phyloP scores from a whole-genome alignment of 2,888 invertebrate species.

The Automeris io region DNA sequence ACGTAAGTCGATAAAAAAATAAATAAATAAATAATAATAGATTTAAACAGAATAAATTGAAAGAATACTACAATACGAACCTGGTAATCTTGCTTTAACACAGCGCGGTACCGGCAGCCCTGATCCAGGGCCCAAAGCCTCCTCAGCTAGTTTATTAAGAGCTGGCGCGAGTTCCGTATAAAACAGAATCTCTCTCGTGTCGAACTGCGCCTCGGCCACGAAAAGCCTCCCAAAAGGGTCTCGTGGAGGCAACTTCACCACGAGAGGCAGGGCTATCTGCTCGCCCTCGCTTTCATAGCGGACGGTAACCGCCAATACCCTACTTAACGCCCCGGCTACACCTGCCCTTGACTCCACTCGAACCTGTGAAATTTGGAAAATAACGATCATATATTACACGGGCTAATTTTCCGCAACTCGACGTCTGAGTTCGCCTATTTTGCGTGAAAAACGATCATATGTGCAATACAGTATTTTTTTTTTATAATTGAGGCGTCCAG shows the following conservation, averaged over 20 bases:
- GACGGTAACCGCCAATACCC: slow-evolving; percentile 85
- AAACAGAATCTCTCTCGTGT: slow-evolving; percentile 88
- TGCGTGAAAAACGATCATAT: too few relatives aligned
- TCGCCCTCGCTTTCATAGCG: slow-evolving; percentile 73
- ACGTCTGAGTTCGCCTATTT: too few relatives aligned
- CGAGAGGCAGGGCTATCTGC: slow-evolving; percentile 64
- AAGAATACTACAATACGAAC: too few relatives aligned
- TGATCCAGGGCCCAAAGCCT: slow-evolving; percentile 61
- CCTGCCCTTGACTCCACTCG: slow-evolving; percentile 73
- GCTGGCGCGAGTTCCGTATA: slow-evolving; percentile 87
- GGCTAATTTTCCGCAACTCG: too few relatives aligned
- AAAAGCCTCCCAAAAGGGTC: slow-evolving; percentile 88
- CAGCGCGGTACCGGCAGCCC: slow-evolving; percentile 76
- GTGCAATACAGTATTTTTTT: too few relatives aligned
- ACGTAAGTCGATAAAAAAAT: too few relatives aligned
- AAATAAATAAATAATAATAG: too few relatives aligned
- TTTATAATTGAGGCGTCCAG: too few relatives aligned
- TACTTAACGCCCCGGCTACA: slow-evolving; percentile 85
- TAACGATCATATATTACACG: too few relatives aligned
- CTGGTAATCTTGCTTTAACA: slow-evolving; percentile 82
- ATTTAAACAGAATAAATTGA: too few relatives aligned
- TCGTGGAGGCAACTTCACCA: slow-evolving; percentile 86
- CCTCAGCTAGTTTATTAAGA: slow-evolving; percentile 81
- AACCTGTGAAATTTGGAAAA: slow-evolving; percentile 31
- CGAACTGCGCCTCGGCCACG: slow-evolving; percentile 89